Conservation (phyloP, 2,113 vertebrate genomes). For the Mus pahari region DNA sequence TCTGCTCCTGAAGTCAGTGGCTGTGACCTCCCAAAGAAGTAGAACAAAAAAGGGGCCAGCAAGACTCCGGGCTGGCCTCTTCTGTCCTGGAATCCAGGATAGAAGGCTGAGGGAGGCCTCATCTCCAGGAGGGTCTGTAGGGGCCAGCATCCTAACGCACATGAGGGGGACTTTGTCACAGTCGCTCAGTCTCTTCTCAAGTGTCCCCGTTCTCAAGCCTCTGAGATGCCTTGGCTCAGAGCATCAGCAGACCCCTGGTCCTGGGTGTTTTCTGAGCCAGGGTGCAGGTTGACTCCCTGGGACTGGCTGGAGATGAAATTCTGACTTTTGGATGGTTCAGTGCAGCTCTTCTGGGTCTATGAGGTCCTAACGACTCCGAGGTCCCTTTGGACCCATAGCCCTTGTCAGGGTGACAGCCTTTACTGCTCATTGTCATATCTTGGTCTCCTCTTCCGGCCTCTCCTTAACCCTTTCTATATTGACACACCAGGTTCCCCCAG, state of each 20-base stretch:
- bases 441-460: background rate
- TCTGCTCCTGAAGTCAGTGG: background rate
- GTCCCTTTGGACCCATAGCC: rapidly evolving
- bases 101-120: background rate
- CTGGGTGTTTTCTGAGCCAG: background rate
- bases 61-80: background rate
- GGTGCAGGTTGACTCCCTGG: rapidly evolving
- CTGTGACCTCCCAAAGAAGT: background rate
- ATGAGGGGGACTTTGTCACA: rapidly evolving
- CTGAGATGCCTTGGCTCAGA: rapidly evolving
- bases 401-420: rapidly evolving
- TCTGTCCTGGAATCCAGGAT: background rate
- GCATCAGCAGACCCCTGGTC: rapidly evolving
- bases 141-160: rapidly evolving
- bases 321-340: background rate
- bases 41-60: background rate
- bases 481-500: rapidly evolving
- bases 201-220: background rate
- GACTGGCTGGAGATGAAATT: background rate
- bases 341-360: background rate
- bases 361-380: background rate
- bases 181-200: background rate
- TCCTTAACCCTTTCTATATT: background rate
- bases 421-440: rapidly evolving
- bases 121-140: rapidly evolving